These are phyloP conservation scores for Podarcis siculus DNA, from an alignment of 2,797 vertebrate species.

Conservation along the genomic window DNA sequence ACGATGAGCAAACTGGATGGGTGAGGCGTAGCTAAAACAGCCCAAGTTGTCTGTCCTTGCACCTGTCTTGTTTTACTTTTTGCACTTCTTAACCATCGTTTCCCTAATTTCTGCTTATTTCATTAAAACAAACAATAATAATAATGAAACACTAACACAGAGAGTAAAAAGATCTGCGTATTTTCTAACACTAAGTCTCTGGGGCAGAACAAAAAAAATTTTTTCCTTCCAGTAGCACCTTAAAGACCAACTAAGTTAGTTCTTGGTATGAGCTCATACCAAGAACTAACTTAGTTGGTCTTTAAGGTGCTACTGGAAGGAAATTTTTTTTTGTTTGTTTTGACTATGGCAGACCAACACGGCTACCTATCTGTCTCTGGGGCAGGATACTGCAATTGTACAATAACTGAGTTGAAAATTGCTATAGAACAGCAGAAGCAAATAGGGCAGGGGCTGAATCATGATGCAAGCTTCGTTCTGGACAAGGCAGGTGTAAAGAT, in stretches of 20 bases:
- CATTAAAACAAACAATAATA: conserved; percentile 34
- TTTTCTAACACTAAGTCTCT: conserved; percentile 56
- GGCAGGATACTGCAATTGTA: not conserved
- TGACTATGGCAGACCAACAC: no score
- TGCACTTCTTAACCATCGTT: conserved; percentile 71
- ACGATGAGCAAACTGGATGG: conserved; percentile 29
- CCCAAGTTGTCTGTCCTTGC: conserved; percentile 67
- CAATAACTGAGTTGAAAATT: not conserved
- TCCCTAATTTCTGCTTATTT: conserved; percentile 75
- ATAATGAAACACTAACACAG: conserved; percentile 59
- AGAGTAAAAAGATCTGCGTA: conserved; percentile 34
- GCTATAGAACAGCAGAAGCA: conserved; percentile 27
- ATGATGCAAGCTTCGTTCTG: no score
- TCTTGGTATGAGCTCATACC: no score
- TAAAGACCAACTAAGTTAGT: no score
- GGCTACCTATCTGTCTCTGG: no score
- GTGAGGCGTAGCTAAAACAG: conserved; percentile 58
- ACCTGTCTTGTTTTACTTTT: conserved; percentile 63
- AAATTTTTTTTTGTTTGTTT: no score
- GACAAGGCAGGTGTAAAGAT: no score
- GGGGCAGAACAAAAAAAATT: no score
- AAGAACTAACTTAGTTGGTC: no score
- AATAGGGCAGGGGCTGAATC: conserved; percentile 20
- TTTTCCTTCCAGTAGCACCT: no score
- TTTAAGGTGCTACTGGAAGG: no score